Base-by-base conservation (phyloP, 2,797 vertebrate genomes). In the Thaleichthys pacificus region DNA sequence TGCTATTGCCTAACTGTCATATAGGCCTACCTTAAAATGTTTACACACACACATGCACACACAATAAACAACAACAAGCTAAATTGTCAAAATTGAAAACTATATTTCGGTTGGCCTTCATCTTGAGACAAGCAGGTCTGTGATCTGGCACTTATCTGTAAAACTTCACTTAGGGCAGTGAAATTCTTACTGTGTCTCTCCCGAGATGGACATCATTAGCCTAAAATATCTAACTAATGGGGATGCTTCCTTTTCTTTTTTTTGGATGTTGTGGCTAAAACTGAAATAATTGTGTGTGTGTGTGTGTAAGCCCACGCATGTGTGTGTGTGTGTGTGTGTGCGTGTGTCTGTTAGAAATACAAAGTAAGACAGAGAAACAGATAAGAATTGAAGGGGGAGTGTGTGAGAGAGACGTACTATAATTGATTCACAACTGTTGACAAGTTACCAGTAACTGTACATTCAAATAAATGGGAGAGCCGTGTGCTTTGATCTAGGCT, bases 151-250 rank as follows among this genome's bases (percentile, higher is more conserved):
- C 78, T 68, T 7, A 6, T 51, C 0, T 86, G 89, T 71, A 8
- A 85, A 87, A 90, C 70, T 76, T 90, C 67, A 70, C 68, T 65
- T 35, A 35, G 22, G 26, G 32, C 17, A 67, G 83, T 79, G 84
- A 90, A 69, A 92, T 92, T 90, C 86, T 73, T 47, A 71, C 57
- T 19, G 61, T 42, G 67, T 66, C 66, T 78, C 63, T 77, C 6
- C 9, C 1, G 3, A 60, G 26, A 32, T 28, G 42, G 35, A 73
- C 72, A 51, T n/a, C 26, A 15, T 26, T 54, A 61, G 24, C 22
- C 26, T 5, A 28, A 15, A 24, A 61, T 8, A 14, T 14, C 60
- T 11, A 14, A 14, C 60, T 61, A 26, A 61, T 22, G 58, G 56
- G 21, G 17, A 57, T 6, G 7, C 5, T 58, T 51, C 3, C 28